phyloP scores from a whole-genome alignment of 2,113 vertebrate species.

The Hemiprocne comata region DNA sequence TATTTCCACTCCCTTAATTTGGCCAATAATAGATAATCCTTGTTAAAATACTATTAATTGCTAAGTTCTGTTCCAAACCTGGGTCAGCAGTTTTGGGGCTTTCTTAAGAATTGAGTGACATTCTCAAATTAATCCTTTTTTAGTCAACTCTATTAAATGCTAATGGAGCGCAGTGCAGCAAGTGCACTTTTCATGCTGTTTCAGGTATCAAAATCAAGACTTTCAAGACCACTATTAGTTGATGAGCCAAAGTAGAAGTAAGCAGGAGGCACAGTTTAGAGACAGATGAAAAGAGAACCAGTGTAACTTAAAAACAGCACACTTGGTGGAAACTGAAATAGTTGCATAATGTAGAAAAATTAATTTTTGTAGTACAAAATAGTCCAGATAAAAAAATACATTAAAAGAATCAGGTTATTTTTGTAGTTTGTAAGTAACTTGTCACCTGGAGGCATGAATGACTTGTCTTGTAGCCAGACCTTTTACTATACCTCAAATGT shows the following conservation, averaged over 20 bases:
- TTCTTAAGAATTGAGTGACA: not conserved
- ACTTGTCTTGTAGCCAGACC: not conserved
- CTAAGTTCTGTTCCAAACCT: not conserved
- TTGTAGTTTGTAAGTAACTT: not conserved
- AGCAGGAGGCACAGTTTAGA: not conserved
- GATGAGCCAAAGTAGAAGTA: slow-evolving; percentile 19
- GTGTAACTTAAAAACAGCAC: not conserved
- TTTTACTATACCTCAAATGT: not conserved
- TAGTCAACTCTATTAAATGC: not conserved
- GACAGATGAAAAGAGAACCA: slow-evolving; percentile 2
- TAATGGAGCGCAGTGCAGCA: not conserved
- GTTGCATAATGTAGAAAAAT: slow-evolving; percentile 18
- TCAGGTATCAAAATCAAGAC: slow-evolving; percentile 13
- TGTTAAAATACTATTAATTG: slow-evolving; percentile 13
- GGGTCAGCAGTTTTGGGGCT: not conserved
- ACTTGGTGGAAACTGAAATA: not conserved
- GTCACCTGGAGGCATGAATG: not conserved
- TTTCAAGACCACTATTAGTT: not conserved
- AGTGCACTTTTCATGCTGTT: slow-evolving; percentile 6
- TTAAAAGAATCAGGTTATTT: slow-evolving; percentile 20
- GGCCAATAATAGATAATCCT: not conserved
- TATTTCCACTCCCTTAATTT: not conserved
- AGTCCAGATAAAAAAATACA: slow-evolving; percentile 8
- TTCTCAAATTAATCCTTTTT: not conserved
- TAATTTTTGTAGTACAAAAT: not conserved